Percentiles rank a stretch among this genome's conserved stretches.
Conservation (phyloP, 2,797 vertebrate species). For the Vultur gryphus region DNA sequence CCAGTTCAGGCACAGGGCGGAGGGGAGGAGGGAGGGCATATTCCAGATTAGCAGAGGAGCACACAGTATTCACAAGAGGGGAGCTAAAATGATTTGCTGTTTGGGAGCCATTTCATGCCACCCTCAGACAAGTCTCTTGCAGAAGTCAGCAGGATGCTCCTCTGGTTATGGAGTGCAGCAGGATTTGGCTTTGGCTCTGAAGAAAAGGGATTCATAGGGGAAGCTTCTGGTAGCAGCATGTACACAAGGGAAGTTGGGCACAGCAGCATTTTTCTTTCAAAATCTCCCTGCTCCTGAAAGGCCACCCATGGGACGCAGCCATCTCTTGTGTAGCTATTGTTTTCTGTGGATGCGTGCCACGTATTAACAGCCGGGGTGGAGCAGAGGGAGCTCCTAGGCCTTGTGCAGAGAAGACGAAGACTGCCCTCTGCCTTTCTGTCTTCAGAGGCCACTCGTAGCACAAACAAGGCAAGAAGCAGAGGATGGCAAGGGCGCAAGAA, state of each 20-base stretch:
- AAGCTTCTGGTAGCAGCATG: constrained; percentile 62
- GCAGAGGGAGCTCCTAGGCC: neutral
- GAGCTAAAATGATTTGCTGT: neutral
- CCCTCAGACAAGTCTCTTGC: constrained; percentile 28
- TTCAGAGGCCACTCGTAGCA: neutral
- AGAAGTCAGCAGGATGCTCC: constrained; percentile 33
- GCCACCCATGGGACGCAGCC: constrained; percentile 63
- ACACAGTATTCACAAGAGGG: neutral
- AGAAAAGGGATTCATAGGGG: neutral
- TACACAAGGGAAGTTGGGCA: constrained; percentile 33
- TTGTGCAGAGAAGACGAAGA: neutral
- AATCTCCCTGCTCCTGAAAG: constrained; percentile 57
- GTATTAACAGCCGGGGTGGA: neutral
- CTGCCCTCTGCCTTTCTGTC: constrained; percentile 61
- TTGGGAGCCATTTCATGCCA: constrained; percentile 29
- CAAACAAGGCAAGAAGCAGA: neutral
- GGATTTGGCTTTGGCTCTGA: constrained; percentile 25
- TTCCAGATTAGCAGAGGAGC: neutral
- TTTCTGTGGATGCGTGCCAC: constrained; percentile 32
- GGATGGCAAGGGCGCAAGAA: neutral
- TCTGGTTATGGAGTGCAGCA: constrained; percentile 23
- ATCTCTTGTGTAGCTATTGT: constrained; percentile 63
- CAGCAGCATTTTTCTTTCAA: constrained; percentile 36
- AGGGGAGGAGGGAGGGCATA: neutral
- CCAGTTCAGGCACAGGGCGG: neutral